Percentiles rank a stretch among this genome's conserved stretches.
phyloP scores from a whole-genome alignment of 2,113 vertebrate genomes.

The Actenoides hombroni region DNA sequence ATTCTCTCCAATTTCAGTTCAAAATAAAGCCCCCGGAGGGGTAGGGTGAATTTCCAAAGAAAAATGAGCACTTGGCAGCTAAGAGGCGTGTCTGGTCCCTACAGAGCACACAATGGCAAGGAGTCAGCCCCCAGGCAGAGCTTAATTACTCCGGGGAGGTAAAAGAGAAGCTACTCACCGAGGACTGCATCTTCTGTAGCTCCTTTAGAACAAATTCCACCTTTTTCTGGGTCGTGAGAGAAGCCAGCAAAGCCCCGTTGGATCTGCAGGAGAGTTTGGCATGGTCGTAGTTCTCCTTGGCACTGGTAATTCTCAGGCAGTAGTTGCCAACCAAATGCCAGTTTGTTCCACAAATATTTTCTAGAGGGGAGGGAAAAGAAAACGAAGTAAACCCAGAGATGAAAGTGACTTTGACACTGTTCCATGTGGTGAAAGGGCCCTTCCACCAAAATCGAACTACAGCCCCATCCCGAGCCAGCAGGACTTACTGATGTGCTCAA shows the following conservation, averaged over 20 bases:
- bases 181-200: constrained; percentile 86
- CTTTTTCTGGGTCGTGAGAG: constrained; percentile 92
- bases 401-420: not conserved
- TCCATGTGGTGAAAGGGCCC: not conserved
- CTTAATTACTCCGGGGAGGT: not conserved
- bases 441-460: not conserved
- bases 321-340: constrained; percentile 96
- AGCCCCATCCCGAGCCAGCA: not conserved
- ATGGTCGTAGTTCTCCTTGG: constrained; percentile 92
- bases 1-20: not conserved
- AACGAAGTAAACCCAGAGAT: not conserved
- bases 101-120: not conserved
- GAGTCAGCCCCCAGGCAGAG: not conserved
- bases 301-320: constrained; percentile 88
- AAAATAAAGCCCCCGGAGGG: not conserved
- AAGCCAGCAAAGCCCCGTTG: constrained; percentile 88
- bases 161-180: constrained; percentile 74
- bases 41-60: constrained; percentile 11
- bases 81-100: not conserved
- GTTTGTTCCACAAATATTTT: constrained; percentile 91
- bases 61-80: not conserved
- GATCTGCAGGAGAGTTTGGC: constrained; percentile 90
- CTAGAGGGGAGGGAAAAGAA: constrained; percentile 39
- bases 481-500: rapidly evolving
- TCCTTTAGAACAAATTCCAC: constrained; percentile 96